Conservation (phyloP, 2,113 vertebrate genomes). For the Tringa solitaria region DNA sequence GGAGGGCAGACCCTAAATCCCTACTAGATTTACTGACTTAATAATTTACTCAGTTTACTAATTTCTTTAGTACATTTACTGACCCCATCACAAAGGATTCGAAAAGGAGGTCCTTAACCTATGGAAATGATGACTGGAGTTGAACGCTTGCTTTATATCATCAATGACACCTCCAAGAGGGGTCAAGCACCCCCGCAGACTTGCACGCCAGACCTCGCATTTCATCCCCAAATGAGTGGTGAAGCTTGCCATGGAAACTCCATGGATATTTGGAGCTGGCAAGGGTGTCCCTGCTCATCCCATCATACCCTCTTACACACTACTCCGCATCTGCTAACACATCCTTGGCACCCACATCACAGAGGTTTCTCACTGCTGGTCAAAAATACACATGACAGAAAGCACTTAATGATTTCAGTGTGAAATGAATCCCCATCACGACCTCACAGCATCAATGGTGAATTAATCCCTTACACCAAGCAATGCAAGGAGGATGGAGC, state of each 20-base stretch:
- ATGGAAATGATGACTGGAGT: neutral
- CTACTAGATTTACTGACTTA: slow-evolving; percentile 15
- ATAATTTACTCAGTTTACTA: neutral
- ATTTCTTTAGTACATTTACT: neutral
- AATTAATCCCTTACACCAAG: neutral
- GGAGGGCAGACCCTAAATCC: neutral
- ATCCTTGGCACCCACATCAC: neutral
- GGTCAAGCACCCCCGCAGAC: neutral
- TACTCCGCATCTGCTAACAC: neutral
- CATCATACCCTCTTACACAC: neutral
- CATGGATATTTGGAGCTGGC: neutral
- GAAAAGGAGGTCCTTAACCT: neutral
- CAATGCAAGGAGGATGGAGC: neutral
- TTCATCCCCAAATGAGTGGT: neutral
- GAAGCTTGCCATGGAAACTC: neutral
- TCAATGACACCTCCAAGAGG: neutral
- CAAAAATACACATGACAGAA: neutral
- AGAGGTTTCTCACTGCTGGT: neutral
- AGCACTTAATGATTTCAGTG: neutral
- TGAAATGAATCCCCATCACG: neutral
- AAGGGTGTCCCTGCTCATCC: neutral
- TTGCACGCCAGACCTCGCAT: neutral
- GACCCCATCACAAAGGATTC: neutral
- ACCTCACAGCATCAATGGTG: neutral
- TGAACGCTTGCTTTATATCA: neutral